These are phyloP conservation scores for Clistopyga incitator DNA, from an alignment of 2,888 invertebrate genomes.

Conservation along the genomic window DNA sequence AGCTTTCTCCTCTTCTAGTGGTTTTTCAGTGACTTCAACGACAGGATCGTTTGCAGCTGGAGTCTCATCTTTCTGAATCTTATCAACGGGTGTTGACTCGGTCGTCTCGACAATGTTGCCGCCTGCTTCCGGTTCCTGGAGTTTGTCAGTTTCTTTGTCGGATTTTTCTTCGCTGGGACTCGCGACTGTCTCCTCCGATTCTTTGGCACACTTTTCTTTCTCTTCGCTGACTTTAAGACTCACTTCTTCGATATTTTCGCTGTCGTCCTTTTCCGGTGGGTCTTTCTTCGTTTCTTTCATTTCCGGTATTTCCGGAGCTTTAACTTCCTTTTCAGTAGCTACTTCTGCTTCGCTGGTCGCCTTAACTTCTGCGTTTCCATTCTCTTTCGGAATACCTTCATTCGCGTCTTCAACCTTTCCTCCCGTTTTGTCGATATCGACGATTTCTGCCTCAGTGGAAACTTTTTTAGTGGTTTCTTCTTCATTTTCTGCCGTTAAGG, in stretches of 20 bases:
- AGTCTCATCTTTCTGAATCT: constrained; percentile 3
- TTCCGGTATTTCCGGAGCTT: constrained; percentile 37
- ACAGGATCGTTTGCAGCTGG: constrained; percentile 32
- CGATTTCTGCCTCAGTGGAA: constrained; percentile 49
- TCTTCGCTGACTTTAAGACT: constrained; percentile 46
- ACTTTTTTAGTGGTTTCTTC: constrained; percentile 45
- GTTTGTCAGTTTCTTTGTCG: constrained; percentile 42
- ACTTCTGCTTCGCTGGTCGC: constrained; percentile 45
- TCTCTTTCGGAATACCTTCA: constrained; percentile 45
- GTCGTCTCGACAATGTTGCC: constrained; percentile 53
- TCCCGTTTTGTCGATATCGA: constrained; percentile 40
- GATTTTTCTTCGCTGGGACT: constrained; percentile 35
- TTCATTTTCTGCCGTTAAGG: constrained; percentile 34
- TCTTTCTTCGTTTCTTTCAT: constrained; percentile 52
- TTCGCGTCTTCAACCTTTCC: constrained; percentile 44
- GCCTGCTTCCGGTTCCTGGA: constrained; percentile 26
- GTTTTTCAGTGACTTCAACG: constrained; percentile 29
- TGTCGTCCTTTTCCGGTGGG: constrained; percentile 59
- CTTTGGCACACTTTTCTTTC: constrained; percentile 54
- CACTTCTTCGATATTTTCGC: constrained; percentile 42
- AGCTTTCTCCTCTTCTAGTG: constrained; percentile 41
- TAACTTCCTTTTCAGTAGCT: constrained; percentile 47
- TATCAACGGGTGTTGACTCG: constrained; percentile 53
- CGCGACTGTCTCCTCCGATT: constrained; percentile 49
- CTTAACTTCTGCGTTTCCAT: constrained; percentile 63